Conservation (phyloP, 2,797 vertebrate genomes). For the Schizothorax lantsangensis region DNA sequence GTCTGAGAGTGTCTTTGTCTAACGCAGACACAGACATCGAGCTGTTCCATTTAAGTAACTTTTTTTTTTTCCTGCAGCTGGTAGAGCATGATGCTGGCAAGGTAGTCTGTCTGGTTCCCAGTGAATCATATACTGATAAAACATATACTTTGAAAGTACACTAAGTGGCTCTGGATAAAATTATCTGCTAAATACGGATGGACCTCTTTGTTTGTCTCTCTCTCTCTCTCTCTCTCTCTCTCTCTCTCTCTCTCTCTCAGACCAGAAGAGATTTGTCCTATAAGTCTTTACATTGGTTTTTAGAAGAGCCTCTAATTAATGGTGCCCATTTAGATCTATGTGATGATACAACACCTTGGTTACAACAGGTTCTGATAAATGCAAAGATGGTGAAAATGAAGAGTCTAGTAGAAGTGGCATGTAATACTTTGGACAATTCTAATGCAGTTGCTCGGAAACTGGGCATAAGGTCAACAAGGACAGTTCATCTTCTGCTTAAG, state of each 20-base stretch:
- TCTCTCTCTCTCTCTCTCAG: too few species aligned
- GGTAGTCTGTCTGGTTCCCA: neutral
- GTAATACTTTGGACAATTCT: neutral
- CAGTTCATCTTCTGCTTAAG: neutral
- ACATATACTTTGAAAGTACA: neutral
- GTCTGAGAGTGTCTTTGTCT: conserved; percentile 32
- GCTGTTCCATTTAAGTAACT: neutral
- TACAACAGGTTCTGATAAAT: neutral
- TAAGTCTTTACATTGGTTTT: too few species aligned
- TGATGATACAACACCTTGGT: neutral
- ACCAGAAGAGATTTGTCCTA: too few species aligned
- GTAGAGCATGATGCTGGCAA: neutral
- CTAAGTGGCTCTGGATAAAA: neutral
- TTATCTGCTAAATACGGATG: neutral
- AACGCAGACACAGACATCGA: conserved; percentile 7
- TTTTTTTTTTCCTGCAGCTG: neutral
- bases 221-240: too few species aligned
- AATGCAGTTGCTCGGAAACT: neutral
- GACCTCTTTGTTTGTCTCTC: neutral
- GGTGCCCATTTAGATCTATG: too few species aligned
- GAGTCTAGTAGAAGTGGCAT: neutral
- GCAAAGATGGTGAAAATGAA: neutral
- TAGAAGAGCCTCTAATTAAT: too few species aligned
- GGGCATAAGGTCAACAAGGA: too few species aligned
- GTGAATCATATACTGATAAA: neutral